Evolutionary conservation across 2,888 invertebrate species (phyloP).

Genomic region (Eugnorisma glareosa): DNA sequence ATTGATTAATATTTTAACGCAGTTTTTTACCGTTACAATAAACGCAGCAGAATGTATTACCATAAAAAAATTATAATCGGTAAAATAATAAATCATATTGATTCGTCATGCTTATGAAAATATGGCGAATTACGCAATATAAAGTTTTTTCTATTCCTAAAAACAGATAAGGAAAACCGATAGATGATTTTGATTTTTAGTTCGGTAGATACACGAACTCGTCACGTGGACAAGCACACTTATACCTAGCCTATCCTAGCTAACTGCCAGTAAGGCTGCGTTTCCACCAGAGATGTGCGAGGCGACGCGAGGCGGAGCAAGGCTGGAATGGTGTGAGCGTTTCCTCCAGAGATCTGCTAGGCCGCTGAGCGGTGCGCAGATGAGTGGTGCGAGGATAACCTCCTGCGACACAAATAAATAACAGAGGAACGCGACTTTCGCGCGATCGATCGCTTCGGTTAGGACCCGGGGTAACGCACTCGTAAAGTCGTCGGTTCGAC

Average conservation of each 20-base stretch:
- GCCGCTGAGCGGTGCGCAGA: too few relatives aligned
- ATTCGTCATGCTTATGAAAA: conserved; percentile 16
- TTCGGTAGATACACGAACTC: neutral
- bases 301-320: too few relatives aligned
- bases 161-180: neutral
- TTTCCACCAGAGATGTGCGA: too few relatives aligned
- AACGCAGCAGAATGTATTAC: conserved; percentile 8
- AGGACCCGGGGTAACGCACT: neutral
- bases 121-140: conserved; percentile 12
- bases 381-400: too few relatives aligned
- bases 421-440: neutral
- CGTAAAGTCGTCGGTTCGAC: neutral
- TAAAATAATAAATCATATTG: conserved; percentile 46
- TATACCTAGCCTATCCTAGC: too few relatives aligned
- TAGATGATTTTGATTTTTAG: neutral
- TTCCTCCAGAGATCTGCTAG: too few relatives aligned
- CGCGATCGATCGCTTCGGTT: neutral
- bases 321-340: too few relatives aligned
- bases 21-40: neutral
- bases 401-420: neutral
- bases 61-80: conserved; percentile 31
- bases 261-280: too few relatives aligned
- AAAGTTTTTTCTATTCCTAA: neutral
- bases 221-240: neutral
- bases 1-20: neutral